These are phyloP conservation scores for Halictus quadricinctus DNA, from an alignment of 2,888 invertebrate genomes.

Conservation along the genomic window DNA sequence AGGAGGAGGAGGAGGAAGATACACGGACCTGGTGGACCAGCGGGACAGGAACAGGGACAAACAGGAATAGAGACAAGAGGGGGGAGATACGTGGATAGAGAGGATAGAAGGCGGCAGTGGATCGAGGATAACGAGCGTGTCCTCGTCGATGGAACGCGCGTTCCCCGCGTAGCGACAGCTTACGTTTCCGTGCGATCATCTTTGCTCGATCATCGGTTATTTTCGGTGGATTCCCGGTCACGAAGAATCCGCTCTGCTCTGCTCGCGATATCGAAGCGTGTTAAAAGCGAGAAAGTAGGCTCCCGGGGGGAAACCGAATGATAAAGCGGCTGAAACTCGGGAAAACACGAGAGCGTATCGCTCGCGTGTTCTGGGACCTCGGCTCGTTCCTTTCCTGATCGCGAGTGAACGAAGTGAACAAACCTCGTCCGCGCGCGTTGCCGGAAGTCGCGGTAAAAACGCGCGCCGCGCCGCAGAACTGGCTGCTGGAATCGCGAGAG, in stretches of 20 bases:
- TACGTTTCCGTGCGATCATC: conserved; percentile 13
- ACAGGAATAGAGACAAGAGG: conserved; percentile 4
- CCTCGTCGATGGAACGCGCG: conserved; percentile 49
- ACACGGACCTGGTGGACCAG: conserved; percentile 26
- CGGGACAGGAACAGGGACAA: conserved; percentile 16
- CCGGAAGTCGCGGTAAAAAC: background rate
- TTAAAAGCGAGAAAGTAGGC: background rate
- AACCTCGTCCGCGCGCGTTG: background rate
- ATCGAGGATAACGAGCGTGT: conserved; percentile 58
- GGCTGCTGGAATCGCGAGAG: background rate
- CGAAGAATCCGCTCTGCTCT: background rate
- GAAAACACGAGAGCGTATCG: background rate
- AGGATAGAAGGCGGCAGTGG: conserved; percentile 52
- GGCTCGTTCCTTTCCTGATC: background rate
- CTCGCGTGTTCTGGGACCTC: background rate
- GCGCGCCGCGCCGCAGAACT: background rate
- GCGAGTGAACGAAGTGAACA: background rate
- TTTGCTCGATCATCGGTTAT: background rate
- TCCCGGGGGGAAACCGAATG: background rate
- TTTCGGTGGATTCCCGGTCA: background rate
- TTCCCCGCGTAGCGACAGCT: conserved; percentile 3
- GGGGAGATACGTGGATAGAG: conserved; percentile 24
- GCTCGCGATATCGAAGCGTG: background rate
- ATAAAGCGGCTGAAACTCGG: background rate
- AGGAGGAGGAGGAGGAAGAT: conserved; percentile 30